Evolutionary conservation across 2,113 vertebrate species (phyloP), one percentile per base, ranked within the genome.

Genomic region (Trichomycterus rosablanca): DNA sequence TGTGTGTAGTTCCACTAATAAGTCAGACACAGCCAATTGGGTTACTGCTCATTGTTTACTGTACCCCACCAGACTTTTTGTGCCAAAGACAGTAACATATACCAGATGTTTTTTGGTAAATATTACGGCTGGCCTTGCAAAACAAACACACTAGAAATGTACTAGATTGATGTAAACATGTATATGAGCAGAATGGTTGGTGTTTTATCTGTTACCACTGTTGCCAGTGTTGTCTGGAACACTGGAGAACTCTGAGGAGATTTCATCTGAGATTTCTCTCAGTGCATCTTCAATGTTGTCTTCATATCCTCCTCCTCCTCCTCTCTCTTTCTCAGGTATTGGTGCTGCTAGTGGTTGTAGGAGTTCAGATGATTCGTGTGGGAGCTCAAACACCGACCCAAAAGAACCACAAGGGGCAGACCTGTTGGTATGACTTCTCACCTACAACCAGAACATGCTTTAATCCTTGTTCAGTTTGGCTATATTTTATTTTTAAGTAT

Each of bases 231-330:
- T 83, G 19, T 84, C 83, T 11, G 67, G 88, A 67, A 86, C 85
- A 1, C 85, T 79, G 1, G 87, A 89, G 66, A 92, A 83, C 57
- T 92, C 89, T 4, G 89, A 78, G 3, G 90, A 91, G 59, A 87
- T 86, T 7, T 91, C 89, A 63, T 67, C 52, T 2, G 88, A 89
- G 59, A 90, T 88, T 67, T 86, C 89, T 45, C 32, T 71, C 51
- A 88, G 62, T n/a, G 86, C 85, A 57, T 77, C 82, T 63, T 87
- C 70, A 7, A 81, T 51, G 68, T 84, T 82, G 10, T 49, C 70
- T 5, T 69, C 59, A 35, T 42, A 6, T 19, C 5, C 43, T 1
- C 44, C 16, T 23, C 42, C 57, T 51, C 42, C 34, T 28, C 22
- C 18, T 8, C 30, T 35, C 4, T 16, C 73, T 37, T 74, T 78